Conservation (phyloP, 2,113 vertebrate species). For the Chionomys nivalis region DNA sequence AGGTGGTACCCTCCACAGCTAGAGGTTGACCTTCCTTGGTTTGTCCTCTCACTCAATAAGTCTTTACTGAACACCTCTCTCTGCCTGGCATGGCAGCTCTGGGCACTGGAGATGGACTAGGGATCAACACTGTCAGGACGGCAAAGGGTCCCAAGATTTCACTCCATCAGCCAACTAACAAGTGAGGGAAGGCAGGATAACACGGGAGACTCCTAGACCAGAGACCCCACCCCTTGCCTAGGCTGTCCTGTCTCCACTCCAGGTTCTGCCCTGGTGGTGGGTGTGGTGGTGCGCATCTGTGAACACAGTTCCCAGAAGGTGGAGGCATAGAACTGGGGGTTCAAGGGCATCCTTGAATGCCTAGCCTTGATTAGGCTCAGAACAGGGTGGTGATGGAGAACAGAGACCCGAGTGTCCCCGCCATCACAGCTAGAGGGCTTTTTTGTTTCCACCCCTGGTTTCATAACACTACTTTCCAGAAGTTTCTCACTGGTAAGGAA, state of each 20-base stretch:
- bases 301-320: neutral
- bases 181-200: neutral
- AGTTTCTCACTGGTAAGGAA: neutral
- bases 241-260: neutral
- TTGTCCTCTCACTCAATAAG: neutral
- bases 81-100: neutral
- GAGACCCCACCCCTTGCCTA: neutral
- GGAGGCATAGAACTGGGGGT: neutral
- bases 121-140: neutral
- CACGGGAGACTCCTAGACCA: neutral
- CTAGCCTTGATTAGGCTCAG: neutral
- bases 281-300: neutral
- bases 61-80: neutral
- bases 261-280: too few species aligned
- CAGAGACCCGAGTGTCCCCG: fast-evolving
- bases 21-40: neutral
- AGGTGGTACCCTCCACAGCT: too few species aligned
- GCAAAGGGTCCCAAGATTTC: neutral
- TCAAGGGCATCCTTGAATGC: neutral
- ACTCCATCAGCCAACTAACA: neutral
- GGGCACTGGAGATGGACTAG: neutral
- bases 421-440: neutral
- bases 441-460: neutral
- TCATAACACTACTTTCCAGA: neutral
- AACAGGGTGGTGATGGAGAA: neutral